Percentiles rank a stretch among this genome's conserved stretches.
phyloP scores from a whole-genome alignment of 1,140 invertebrate genomes.

The Adoxophyes honmai region DNA sequence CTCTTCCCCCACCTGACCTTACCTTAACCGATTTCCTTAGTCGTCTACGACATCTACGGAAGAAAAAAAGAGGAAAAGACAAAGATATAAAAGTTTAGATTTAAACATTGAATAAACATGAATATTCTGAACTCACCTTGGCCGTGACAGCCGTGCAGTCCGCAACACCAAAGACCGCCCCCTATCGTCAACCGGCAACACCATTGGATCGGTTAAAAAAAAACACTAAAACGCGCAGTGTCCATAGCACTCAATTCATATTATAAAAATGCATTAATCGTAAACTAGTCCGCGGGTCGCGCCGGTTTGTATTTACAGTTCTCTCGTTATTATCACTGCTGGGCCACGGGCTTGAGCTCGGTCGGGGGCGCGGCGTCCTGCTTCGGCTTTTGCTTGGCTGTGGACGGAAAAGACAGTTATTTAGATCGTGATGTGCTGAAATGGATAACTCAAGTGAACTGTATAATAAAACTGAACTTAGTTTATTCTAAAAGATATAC shows the following conservation, averaged over 20 bases:
- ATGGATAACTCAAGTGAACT: too few species aligned
- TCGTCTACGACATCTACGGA: too few species aligned
- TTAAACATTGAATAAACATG: too few species aligned
- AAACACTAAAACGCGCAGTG: slow-evolving; percentile 5
- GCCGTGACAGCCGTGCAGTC: slow-evolving; percentile 38
- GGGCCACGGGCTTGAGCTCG: slow-evolving; percentile 37
- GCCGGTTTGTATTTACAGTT: too few species aligned
- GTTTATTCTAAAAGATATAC: too few species aligned
- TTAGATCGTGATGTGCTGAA: too few species aligned
- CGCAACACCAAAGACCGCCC: slow-evolving; percentile 31
- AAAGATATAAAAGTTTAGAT: too few species aligned
- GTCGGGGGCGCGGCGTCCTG: slow-evolving; percentile 26
- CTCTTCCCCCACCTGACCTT: too few species aligned
- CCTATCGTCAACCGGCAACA: not conserved
- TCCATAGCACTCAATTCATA: slow-evolving; percentile 2
- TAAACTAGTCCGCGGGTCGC: too few species aligned
- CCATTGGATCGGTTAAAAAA: not conserved
- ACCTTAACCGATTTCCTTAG: too few species aligned
- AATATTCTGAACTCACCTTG: slow-evolving; percentile 38
- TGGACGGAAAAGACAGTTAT: slow-evolving; percentile 4
- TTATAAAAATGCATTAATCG: slow-evolving; percentile 11
- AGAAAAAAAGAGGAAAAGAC: too few species aligned
- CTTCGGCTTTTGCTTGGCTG: slow-evolving; percentile 43
- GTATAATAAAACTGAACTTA: too few species aligned
- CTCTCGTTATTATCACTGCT: slow-evolving; percentile 30